Conservation (phyloP, 2,113 vertebrate genomes). For the Myxocyprinus asiaticus region DNA sequence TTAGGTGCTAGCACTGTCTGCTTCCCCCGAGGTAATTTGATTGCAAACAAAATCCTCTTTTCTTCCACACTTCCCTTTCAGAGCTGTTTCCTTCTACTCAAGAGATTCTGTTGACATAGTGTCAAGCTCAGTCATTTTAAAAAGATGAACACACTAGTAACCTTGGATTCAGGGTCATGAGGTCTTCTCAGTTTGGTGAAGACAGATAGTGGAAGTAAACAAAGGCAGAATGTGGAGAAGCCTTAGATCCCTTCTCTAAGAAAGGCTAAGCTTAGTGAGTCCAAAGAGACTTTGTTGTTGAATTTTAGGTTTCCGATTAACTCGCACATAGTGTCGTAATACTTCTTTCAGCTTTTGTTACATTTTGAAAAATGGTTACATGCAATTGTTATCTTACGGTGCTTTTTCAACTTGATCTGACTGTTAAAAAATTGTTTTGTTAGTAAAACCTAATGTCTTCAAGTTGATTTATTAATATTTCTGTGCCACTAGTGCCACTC, state of each 20-base stretch:
- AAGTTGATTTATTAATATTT: too few species aligned
- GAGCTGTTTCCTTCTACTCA: slow-evolving; percentile 35
- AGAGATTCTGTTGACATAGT: slow-evolving; percentile 61
- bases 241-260: slow-evolving; percentile 66
- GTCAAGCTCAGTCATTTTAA: slow-evolving; percentile 63
- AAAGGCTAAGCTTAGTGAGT: slow-evolving; percentile 33
- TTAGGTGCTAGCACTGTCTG: background rate
- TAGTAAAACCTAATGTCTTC: too few species aligned
- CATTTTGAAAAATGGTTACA: too few species aligned
- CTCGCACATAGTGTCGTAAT: background rate
- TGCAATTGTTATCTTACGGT: too few species aligned
- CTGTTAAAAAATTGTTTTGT: too few species aligned
- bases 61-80: slow-evolving; percentile 14
- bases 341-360: background rate
- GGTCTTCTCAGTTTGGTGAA: slow-evolving; percentile 68
- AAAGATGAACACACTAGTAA: slow-evolving; percentile 72
- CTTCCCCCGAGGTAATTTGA: background rate
- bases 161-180: slow-evolving; percentile 68
- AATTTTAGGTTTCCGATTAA: slow-evolving; percentile 12
- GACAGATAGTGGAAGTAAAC: slow-evolving; percentile 74
- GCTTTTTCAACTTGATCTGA: too few species aligned
- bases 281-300: background rate
- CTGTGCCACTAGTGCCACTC: too few species aligned
- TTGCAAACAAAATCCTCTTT: slow-evolving; percentile 24
- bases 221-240: slow-evolving; percentile 64